Evolutionary conservation across 2,113 vertebrate genomes (phyloP).

Genomic region (Apistogramma diplotaenia): DNA sequence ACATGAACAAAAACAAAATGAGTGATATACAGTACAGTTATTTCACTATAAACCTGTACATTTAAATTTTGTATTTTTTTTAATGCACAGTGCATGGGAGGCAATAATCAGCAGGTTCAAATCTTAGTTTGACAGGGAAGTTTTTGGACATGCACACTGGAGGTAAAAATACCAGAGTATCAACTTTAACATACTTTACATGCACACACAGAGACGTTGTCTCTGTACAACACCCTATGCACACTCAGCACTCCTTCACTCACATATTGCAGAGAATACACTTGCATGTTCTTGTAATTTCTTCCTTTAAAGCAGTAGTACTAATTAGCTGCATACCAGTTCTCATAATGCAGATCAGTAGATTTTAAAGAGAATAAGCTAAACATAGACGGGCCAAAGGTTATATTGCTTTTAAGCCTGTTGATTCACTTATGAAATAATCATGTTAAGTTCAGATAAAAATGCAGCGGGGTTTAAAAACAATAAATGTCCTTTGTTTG

Average conservation of each 20-base stretch:
- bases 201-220: conserved; percentile 31
- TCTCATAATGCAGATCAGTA: conserved; percentile 24
- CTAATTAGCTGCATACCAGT: conserved; percentile 37
- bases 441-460: neutral
- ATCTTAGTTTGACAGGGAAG: neutral
- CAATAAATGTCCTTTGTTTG: neutral
- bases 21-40: conserved; percentile 48
- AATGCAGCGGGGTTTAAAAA: neutral
- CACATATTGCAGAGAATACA: conserved; percentile 38
- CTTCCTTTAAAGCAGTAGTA: conserved; percentile 5
- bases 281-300: conserved; percentile 21
- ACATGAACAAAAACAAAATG: conserved; percentile 35
- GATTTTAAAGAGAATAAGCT: neutral
- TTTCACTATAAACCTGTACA: conserved; percentile 38
- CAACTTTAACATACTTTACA: conserved; percentile 27
- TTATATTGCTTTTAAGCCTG: conserved; percentile 49
- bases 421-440: conserved; percentile 1
- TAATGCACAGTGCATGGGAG: conserved; percentile 12
- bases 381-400: conserved; percentile 3
- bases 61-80: neutral
- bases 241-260: conserved; percentile 1
- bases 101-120: conserved; percentile 13
- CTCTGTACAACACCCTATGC: conserved; percentile 26
- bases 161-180: conserved; percentile 34
- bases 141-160: conserved; percentile 47